Base-by-base conservation (phyloP, 2,113 vertebrate species). In the Rhabdornis inornatus region DNA sequence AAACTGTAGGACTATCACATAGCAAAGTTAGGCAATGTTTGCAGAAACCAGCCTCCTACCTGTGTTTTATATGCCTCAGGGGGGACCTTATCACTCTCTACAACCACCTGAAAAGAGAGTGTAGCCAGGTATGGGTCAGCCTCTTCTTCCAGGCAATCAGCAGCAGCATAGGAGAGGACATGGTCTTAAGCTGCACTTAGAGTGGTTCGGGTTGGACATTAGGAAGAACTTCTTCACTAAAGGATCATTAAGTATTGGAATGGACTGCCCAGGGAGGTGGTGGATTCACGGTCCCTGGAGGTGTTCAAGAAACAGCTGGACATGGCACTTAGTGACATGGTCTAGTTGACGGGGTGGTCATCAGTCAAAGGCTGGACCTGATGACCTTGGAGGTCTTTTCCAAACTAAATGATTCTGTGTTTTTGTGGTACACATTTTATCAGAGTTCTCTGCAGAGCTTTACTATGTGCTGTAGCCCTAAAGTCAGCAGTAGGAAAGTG, bases 91-190 rank as follows among this genome's bases (percentile, higher is more conserved):
- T 27, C 9, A 1, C 25, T 35, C n/a, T 4, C 10, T n/a, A 27
- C 30, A 47, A 23, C 11, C 10, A 8, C n/a, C 30, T 31, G 24
- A 55, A 39, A 63, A 19, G 28, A 68, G 24, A 5, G 2, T 13
- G 39, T 17, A 68, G 33, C n/a, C 28, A 18, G 11, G 5, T 8
- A 1, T 2, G 33, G 28, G 11, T 35, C 5, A 0, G 45, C n/a
- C 16, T 68, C 53, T 47, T 47, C 30, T 60, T 44, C 37, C 37
- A 47, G 24, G 33, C 5, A 53, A 9, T 7, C 14, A 52, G 44
- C 1, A 3, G 8, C 20, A 24, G 28, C 8, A 44, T 33, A 40
- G 39, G 33, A 82, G 60, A 60, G 20, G 20, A 53, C 21, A 8
- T 6, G 30, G 20, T 2, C 30, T 60, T 40, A 31, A 45, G 9